These are phyloP conservation scores for Oscheius sp. DNA, from an alignment of 1,140 invertebrate species.

Conservation along the genomic window DNA sequence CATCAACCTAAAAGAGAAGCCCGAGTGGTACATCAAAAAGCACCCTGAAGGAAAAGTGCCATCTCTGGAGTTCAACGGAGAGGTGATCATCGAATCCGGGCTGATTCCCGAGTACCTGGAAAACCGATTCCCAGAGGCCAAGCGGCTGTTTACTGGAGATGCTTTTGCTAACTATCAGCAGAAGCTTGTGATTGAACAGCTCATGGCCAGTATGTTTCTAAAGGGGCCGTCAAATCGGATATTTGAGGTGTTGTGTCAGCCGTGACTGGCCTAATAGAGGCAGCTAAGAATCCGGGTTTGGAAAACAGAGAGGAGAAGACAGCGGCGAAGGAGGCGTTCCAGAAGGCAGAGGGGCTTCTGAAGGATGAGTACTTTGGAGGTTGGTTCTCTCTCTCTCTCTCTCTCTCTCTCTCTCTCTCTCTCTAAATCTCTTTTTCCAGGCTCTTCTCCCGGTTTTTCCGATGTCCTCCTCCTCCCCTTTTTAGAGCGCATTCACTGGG, in stretches of 20 bases:
- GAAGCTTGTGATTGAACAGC: conserved; percentile 20
- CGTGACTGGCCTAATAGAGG: not conserved
- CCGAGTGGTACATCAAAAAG: conserved; percentile 36
- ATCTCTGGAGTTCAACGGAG: conserved; percentile 26
- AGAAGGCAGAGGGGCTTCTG: conserved; percentile 23
- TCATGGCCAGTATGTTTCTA: too few relatives aligned
- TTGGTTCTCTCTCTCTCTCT: too few relatives aligned
- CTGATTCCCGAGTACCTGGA: conserved; percentile 35
- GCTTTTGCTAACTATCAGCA: conserved; percentile 24
- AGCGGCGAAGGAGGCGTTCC: not conserved
- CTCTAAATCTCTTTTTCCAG: too few relatives aligned
- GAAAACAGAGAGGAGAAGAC: conserved; percentile 21
- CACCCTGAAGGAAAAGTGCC: conserved; percentile 35
- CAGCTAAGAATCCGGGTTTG: not conserved
- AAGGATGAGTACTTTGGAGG: conserved; percentile 27
- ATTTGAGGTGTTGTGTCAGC: too few relatives aligned
- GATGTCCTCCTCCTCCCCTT: conserved; percentile 6
- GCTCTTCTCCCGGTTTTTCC: too few relatives aligned
- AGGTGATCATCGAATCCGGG: conserved; percentile 29
- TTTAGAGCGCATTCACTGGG: not conserved
- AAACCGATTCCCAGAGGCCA: conserved; percentile 21
- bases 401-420: too few relatives aligned
- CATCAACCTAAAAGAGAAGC: conserved; percentile 32
- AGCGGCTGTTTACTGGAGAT: conserved; percentile 27
- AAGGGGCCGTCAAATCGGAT: not conserved